Conservation (phyloP, 2,888 invertebrate genomes). For the Mechanitis messenoides region DNA sequence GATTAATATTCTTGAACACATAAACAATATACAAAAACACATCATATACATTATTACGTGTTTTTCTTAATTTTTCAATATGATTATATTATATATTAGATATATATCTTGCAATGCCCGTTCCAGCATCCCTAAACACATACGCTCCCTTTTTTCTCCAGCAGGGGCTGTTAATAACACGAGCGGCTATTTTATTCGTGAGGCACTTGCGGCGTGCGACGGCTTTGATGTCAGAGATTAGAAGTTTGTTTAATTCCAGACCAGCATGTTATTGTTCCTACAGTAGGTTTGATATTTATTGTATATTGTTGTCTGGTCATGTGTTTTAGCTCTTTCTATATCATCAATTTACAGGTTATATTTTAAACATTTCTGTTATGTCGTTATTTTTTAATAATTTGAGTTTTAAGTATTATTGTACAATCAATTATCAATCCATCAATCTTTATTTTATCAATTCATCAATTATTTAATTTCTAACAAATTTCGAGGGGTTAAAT, state of each 20-base stretch:
- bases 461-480: neutral
- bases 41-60: no score
- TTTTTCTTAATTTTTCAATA: no score
- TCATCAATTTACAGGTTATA: neutral
- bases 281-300: conserved; percentile 34
- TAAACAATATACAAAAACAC: no score
- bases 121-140: conserved; percentile 27
- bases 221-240: conserved; percentile 71
- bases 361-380: conserved; percentile 1
- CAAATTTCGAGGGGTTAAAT: neutral
- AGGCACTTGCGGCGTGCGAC: conserved; percentile 64
- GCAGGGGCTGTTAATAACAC: conserved; percentile 71
- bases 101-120: no score
- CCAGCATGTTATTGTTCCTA: conserved; percentile 36
- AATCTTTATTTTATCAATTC: neutral
- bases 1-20: no score
- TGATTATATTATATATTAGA: no score
- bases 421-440: neutral
- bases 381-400: neutral
- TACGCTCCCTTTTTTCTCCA: conserved; percentile 46
- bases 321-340: no score
- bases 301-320: conserved; percentile 12
- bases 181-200: conserved; percentile 70
- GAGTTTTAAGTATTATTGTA: conserved; percentile 7
- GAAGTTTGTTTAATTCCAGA: conserved; percentile 51